Conservation (phyloP, 2,888 invertebrate species). For the Caenorhabditis auriculariae region DNA sequence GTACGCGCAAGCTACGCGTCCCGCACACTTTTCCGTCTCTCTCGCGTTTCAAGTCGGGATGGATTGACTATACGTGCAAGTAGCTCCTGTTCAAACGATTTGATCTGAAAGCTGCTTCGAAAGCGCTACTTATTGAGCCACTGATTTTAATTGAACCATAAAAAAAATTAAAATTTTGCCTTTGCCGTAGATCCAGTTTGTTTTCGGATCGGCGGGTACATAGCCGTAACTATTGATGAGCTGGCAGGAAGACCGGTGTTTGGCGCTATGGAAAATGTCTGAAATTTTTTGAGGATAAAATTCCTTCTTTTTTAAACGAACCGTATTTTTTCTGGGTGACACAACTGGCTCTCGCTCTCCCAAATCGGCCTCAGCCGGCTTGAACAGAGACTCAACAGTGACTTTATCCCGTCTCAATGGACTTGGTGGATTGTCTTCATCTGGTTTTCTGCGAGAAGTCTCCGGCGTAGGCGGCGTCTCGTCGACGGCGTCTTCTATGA, state of each 20-base stretch:
- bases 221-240: conserved; percentile 53
- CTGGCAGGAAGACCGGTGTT: conserved; percentile 36
- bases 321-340: too few species aligned
- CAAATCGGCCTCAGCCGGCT: conserved; percentile 8
- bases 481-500: conserved; percentile 12
- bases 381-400: conserved; percentile 46
- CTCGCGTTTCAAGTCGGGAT: too few species aligned
- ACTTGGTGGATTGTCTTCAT: conserved; percentile 12
- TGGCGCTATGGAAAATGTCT: background rate
- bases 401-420: conserved; percentile 18
- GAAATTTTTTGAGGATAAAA: background rate
- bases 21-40: too few species aligned
- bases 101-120: too few species aligned
- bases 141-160: too few species aligned
- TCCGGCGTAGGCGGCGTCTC: conserved; percentile 3
- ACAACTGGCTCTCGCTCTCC: background rate
- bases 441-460: conserved; percentile 5
- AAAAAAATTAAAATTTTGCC: conserved; percentile 5
- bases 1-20: too few species aligned
- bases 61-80: too few species aligned
- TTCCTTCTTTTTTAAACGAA: background rate
- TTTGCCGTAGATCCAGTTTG: conserved; percentile 17
- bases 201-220: conserved; percentile 54
- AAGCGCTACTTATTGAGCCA: too few species aligned
- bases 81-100: too few species aligned